These are phyloP conservation scores for Thripadectes ignobilis DNA, from an alignment of 2,797 vertebrate species.

Conservation along the genomic window DNA sequence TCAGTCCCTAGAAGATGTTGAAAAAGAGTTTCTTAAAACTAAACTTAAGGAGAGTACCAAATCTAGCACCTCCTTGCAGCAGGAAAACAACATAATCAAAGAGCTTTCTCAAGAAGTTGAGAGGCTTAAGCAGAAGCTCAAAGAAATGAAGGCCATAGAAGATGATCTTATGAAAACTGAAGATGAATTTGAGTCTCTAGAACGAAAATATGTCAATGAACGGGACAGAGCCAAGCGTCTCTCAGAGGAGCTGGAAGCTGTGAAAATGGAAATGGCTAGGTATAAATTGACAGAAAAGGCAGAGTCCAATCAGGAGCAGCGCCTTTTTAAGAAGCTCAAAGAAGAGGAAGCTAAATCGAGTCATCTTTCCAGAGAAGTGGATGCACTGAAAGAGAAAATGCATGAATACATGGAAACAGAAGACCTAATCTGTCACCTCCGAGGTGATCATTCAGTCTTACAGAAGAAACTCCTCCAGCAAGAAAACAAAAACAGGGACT, in stretches of 20 bases:
- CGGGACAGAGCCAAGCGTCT: slow-evolving; percentile 86
- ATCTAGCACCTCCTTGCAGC: slow-evolving; percentile 82
- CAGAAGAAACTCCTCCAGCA: slow-evolving; percentile 93
- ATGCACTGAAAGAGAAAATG: slow-evolving; percentile 93
- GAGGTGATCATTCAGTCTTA: slow-evolving; percentile 87
- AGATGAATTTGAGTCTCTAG: slow-evolving; percentile 89
- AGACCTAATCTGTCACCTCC: slow-evolving; percentile 88
- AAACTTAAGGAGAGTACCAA: slow-evolving; percentile 88
- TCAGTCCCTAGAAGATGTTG: slow-evolving; percentile 89
- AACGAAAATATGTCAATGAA: slow-evolving; percentile 86
- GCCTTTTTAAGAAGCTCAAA: slow-evolving; percentile 89
- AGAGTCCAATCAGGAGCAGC: slow-evolving; percentile 89
- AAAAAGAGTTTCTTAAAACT: slow-evolving; percentile 89
- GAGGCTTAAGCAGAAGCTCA: slow-evolving; percentile 87
- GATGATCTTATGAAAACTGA: slow-evolving; percentile 90
- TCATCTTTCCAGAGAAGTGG: slow-evolving; percentile 89
- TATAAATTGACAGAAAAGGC: slow-evolving; percentile 93
- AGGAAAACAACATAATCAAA: slow-evolving; percentile 96
- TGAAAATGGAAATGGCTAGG: slow-evolving; percentile 88
- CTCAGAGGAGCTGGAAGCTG: slow-evolving; percentile 88
- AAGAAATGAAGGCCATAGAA: slow-evolving; percentile 92
- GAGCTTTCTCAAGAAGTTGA: slow-evolving; percentile 95
- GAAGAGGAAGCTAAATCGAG: slow-evolving; percentile 94
- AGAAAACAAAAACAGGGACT: slow-evolving; percentile 91
- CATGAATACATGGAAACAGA: slow-evolving; percentile 93